Evolutionary conservation across 2,113 vertebrate genomes (phyloP).

Genomic region (Narcine bancroftii): DNA sequence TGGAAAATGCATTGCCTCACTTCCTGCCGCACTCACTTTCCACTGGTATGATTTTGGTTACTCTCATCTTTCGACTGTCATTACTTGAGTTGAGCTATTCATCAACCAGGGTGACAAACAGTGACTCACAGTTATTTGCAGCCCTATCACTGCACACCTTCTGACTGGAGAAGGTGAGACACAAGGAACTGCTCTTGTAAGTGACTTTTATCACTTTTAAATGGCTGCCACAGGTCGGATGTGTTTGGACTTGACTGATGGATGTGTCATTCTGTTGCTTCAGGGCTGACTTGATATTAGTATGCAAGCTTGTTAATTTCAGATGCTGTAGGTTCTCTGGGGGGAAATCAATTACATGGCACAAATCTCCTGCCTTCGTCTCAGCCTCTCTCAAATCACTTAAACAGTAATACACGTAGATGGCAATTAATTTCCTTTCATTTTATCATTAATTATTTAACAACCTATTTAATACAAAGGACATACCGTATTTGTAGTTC

Average conservation of each 20-base stretch:
- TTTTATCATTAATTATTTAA: conserved; percentile 16
- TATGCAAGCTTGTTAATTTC: conserved; percentile 20
- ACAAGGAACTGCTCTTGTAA: not conserved
- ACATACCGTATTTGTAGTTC: not conserved
- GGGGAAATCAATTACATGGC: conserved; percentile 26
- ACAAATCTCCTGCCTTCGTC: not conserved
- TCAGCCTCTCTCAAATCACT: not conserved
- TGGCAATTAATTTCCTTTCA: not conserved
- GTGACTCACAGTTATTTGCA: not conserved
- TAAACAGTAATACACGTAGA: not conserved
- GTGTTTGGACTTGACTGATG: conserved; percentile 15
- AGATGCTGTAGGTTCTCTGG: not conserved
- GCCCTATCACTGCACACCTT: not conserved
- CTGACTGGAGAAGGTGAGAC: conserved; percentile 22
- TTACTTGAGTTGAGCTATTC: not conserved
- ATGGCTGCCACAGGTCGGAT: not conserved
- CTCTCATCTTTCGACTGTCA: not conserved
- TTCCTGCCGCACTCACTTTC: not conserved
- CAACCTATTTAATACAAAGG: not conserved
- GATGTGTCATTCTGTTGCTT: conserved; percentile 18
- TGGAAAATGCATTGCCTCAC: not conserved
- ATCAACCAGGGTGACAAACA: not conserved
- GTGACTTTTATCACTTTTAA: not conserved
- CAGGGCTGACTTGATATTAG: conserved; percentile 10
- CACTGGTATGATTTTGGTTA: not conserved